Evolutionary conservation across 2,888 invertebrate species (phyloP), one percentile per base, ranked within the genome.

Genomic region (Carterocephalus palaemon): DNA sequence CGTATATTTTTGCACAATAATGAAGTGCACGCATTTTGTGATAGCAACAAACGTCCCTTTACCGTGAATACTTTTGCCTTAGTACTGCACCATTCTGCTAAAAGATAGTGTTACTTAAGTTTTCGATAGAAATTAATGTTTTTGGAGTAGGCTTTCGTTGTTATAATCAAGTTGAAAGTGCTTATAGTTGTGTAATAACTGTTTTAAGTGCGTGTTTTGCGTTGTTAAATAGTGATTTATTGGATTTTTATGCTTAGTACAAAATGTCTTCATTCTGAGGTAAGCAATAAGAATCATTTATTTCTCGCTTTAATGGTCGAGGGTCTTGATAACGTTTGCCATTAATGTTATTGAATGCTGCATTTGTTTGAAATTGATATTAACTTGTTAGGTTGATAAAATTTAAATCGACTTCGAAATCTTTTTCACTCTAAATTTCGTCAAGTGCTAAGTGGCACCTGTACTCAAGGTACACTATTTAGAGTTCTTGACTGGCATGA

Each of bases 11-110:
- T 54, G 67, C 64, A 63, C 60, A 70, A 79, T 66, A 60, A 82
- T 81, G 78, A 82, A 78, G 81, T 80, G 75, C 68, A 75, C 65
- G 71, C 64, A 67, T 73, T 70, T 68, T 69, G 64, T 62, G 68
- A 63, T 51, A 54, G 64, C 59, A 59, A 57, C 58, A 74, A 76
- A 70, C 62, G 64, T 75, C 72, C 71, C 66, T 73, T 67, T 69
- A 59, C 64, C 60, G 62, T 65, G 66, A 70, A 73, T 69, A 66
- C 58, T 56, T 51, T 60, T 62, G 60, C 58, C 69, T 73, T 71
- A 63, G 51, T 8, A 59, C 62, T 62, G 60, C 73, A 67, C 73
- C 64, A 59, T 60, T 63, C 43, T 54, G 57, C 53, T 57, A 48
- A 47, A 31, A 45, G 36, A 31, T 15, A 45, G 36, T 23, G 16